Base-by-base conservation (phyloP, 2,888 invertebrate species). In the Meliscaeva auricollis region DNA sequence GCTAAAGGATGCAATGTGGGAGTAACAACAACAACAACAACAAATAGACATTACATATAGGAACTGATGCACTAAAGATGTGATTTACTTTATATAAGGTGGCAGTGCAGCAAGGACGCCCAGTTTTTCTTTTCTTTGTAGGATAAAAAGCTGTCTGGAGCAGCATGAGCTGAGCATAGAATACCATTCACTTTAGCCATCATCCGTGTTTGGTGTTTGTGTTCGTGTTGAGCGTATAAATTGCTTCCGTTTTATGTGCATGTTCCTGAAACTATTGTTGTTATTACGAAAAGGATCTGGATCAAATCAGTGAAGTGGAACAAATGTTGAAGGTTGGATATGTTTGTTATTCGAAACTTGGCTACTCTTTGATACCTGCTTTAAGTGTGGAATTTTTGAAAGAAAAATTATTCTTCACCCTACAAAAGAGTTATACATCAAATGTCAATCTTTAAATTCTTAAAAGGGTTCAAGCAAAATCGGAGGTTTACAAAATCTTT, bases 1-100 rank as follows among this genome's bases (percentile, higher is more conserved):
- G 38, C 38, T 38, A 3, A 38, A 60, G 58, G 56, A 50, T 50
- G 4, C 22, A 20, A 9, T 35, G 52, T 30, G n/a, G 52, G 26
- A 26, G 30, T 15, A 32, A 2, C 4, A 3, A 3, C 2, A 20
- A 15, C 20, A 58, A 58, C n/a, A 41, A n/a, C 56, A 52, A 30
- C 56, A 56, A 20, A 6, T 35, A 20, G 35, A 15, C 54, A 17
- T 20, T n/a, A 20, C 11, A 35, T 52, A 35, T 22, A 7, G 38
- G 38, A 72, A 26, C 50, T 35, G 22, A 60, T 60, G 72, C 72
- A 60, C 32, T 60, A 73, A 62, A 72, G 69, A 81, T 81, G 70
- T 72, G 58, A 68, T 80, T 30, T 54, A 54, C 54, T 54, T 32
- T 30, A 30, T 32, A 3, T 26, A 15, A 54, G 54, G 32, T 54